A percentile compares a stretch with the other conserved stretches of the same genome.
These are phyloP conservation scores for Alethe castanea DNA, from an alignment of 2,113 vertebrate species.

Conservation along the genomic window DNA sequence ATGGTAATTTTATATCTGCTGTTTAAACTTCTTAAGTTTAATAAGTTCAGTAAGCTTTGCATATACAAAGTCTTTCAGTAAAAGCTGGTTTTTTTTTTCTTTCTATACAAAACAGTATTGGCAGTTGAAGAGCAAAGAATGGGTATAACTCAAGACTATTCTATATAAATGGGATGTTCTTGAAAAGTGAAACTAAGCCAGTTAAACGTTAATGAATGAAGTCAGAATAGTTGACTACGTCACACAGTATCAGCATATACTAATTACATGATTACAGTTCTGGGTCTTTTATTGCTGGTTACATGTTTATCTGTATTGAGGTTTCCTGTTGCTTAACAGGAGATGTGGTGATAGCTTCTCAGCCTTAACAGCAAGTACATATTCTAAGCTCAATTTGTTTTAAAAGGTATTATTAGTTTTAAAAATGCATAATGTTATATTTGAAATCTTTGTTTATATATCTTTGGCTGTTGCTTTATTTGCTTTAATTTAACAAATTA, in stretches of 20 bases:
- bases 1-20: conserved; percentile 45
- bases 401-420: neutral
- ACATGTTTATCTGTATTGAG: neutral
- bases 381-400: neutral
- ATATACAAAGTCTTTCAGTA: neutral
- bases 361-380: neutral
- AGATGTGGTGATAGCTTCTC: neutral
- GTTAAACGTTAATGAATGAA: neutral
- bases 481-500: neutral
- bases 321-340: neutral
- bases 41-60: neutral
- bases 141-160: neutral
- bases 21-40: neutral
- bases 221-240: neutral
- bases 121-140: neutral
- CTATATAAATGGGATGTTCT: neutral
- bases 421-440: neutral
- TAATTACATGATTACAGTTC: conserved; percentile 6
- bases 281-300: neutral
- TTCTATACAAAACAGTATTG: neutral
- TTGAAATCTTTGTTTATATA: neutral
- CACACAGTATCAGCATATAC: neutral
- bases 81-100: neutral
- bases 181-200: neutral
- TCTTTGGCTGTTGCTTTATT: neutral